phyloP scores from a whole-genome alignment of 2,113 vertebrate species.

The Phaethornis superciliosus region DNA sequence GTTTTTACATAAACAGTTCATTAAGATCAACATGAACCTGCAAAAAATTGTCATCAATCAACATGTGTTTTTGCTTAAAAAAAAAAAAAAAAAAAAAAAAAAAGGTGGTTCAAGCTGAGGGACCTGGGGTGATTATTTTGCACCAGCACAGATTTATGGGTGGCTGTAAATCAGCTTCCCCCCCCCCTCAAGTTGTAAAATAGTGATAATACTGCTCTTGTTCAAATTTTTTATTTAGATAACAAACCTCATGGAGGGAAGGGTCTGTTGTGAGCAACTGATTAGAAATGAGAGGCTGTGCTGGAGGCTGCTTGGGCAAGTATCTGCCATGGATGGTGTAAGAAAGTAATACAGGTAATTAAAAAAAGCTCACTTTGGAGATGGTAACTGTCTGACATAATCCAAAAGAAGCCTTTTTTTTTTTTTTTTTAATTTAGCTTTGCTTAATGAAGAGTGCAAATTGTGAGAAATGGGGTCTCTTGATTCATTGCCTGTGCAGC shows the following conservation, averaged over 20 bases:
- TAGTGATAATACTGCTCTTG: slow-evolving; percentile 4
- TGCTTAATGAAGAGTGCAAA: not conserved
- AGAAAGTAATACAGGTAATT: accelerated
- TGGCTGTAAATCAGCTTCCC: slow-evolving; percentile 52
- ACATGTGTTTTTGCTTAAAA: slow-evolving; percentile 33
- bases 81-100: not conserved
- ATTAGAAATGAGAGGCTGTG: not conserved
- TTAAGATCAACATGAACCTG: slow-evolving; percentile 59
- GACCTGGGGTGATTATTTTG: slow-evolving; percentile 37
- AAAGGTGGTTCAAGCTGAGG: not conserved
- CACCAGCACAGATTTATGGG: slow-evolving; percentile 33
- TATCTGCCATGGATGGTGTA: accelerated
- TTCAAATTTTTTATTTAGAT: not conserved
- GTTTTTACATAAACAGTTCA: slow-evolving; percentile 66
- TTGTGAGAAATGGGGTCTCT: not conserved
- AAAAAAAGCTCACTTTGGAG: not conserved
- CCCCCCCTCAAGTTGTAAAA: slow-evolving; percentile 48
- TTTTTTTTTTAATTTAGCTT: not conserved
- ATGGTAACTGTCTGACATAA: not conserved
- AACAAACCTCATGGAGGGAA: not conserved
- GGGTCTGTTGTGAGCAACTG: not conserved
- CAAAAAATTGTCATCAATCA: slow-evolving; percentile 26
- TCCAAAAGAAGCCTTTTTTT: not conserved
- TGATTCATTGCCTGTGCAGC: not conserved
- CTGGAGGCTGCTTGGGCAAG: not conserved